Base-by-base conservation (phyloP, 2,113 vertebrate species). In the human (Homo sapiens) region DNA sequence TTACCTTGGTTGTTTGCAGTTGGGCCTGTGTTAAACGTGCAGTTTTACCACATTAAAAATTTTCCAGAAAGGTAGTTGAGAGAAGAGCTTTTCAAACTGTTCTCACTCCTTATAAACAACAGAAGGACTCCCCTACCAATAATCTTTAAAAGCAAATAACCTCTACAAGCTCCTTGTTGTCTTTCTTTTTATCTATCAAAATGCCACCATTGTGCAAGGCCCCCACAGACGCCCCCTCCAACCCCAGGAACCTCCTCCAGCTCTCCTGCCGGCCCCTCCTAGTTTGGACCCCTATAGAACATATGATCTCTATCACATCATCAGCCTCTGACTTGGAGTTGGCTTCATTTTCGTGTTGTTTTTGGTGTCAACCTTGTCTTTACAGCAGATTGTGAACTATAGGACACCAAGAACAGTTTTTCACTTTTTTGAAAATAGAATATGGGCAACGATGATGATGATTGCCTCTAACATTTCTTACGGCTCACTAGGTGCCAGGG, bases 1-100 rank as follows among this genome's bases (percentile, higher is more conserved):
- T 98, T 97, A 97, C 81, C 90, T 96, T 96, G 84, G 50, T 92
- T 96, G 64, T 72, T 94, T 97, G 72, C 80, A 93, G 86, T 52
- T 52, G 10, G 72, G 73, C 66, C 97, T 17, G 30, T 90, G 73
- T 92, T 97, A 90, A 95, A 93, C 79, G 4, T 38, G 23, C 25
- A 35, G 75, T 80, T 93, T 66, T 86, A 57, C 84, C 59, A 90
- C 59, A 97, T 82, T 78, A 96, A 96, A 96, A 87, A 27, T 83
- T 96, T 97, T 88, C 59, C 85, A 43, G 88, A 86, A 72, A 93
- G 86, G 66, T 30, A 86, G 95, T 22, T 45, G 23, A 87, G 76
- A 86, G 38, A 91, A 92, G 80, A 95, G 13, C n/a, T 90, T 96
- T 95, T 55, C 23, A 76, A 72, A 43, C 14, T 57, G 30, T 55